phyloP scores from a whole-genome alignment of 2,888 invertebrate genomes.

The Cacoxenus indagator region DNA sequence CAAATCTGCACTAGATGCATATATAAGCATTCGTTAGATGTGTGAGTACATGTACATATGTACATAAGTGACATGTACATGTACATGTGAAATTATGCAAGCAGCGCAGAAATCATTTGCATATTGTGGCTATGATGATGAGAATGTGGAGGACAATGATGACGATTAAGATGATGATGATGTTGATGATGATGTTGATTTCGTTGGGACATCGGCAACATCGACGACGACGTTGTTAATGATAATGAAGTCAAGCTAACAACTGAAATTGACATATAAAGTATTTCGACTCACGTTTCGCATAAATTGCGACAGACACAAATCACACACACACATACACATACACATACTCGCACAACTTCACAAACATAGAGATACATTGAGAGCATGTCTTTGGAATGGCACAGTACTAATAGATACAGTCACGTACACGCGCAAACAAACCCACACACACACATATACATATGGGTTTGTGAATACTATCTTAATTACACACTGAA shows the following conservation, averaged over 20 bases:
- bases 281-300: conserved; percentile 1
- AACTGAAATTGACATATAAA: conserved; percentile 18
- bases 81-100: conserved; percentile 8
- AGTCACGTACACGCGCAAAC: conserved; percentile 22
- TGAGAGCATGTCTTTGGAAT: neutral
- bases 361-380: neutral
- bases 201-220: neutral
- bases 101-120: conserved; percentile 11
- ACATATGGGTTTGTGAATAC: conserved; percentile 17
- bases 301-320: too few relatives aligned
- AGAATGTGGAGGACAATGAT: neutral
- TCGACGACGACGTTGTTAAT: neutral
- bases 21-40: neutral
- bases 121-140: neutral
- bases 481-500: conserved; percentile 14
- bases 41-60: neutral
- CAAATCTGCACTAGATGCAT: neutral
- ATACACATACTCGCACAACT: conserved; percentile 15
- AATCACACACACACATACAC: conserved; percentile 24
- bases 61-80: neutral
- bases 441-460: conserved; percentile 22
- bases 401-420: neutral
- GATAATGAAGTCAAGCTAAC: neutral
- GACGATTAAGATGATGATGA: conserved; percentile 1
- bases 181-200: conserved; percentile 1